phyloP scores from a whole-genome alignment of 2,888 invertebrate species.

The Pedicia rivosa region DNA sequence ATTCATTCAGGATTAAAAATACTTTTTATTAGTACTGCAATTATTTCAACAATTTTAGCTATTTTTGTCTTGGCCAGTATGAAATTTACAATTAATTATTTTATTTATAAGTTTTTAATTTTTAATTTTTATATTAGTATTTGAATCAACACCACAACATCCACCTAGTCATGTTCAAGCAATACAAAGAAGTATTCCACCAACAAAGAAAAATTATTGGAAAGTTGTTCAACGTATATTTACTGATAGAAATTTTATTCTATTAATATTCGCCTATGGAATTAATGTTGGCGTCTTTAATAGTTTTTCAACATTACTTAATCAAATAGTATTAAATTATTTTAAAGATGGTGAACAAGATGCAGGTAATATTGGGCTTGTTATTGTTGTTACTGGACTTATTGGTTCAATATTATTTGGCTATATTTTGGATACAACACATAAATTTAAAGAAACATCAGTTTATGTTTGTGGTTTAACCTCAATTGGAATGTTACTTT shows the following conservation, averaged over 20 bases:
- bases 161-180: slow-evolving; percentile 40
- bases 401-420: slow-evolving; percentile 46
- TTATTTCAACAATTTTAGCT: slow-evolving; percentile 37
- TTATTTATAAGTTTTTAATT: slow-evolving; percentile 17
- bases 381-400: slow-evolving; percentile 45
- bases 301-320: slow-evolving; percentile 47
- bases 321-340: slow-evolving; percentile 29
- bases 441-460: slow-evolving; percentile 44
- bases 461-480: slow-evolving; percentile 39
- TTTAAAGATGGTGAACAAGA: slow-evolving; percentile 35
- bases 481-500: slow-evolving; percentile 40
- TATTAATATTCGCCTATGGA: slow-evolving; percentile 46
- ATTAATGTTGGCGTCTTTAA: slow-evolving; percentile 59
- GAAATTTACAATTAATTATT: slow-evolving; percentile 9
- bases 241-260: slow-evolving; percentile 36
- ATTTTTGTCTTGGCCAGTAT: slow-evolving; percentile 35
- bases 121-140: slow-evolving; percentile 25
- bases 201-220: slow-evolving; percentile 12
- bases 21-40: slow-evolving; percentile 21
- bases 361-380: slow-evolving; percentile 44
- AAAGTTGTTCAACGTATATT: slow-evolving; percentile 32
- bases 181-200: slow-evolving; percentile 17
- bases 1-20: slow-evolving; percentile 29
- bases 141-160: slow-evolving; percentile 34
- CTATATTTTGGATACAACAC: slow-evolving; percentile 44